Base-by-base conservation (phyloP, 1,140 invertebrate species). In the Eciton burchellii region DNA sequence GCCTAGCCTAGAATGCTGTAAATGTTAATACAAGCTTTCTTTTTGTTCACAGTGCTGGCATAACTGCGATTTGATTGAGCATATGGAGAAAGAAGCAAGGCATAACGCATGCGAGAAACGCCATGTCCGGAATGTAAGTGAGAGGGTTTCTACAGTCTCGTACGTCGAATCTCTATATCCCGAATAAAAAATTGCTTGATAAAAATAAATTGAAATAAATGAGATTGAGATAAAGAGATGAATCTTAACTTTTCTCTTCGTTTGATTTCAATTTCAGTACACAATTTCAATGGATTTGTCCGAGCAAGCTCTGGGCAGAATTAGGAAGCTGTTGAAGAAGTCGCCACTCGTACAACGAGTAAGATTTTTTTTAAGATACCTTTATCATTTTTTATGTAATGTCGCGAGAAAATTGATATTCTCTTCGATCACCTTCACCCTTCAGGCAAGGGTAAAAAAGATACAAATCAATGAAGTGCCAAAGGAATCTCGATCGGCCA, bases 41-140 rank as follows among this genome's bases (percentile, higher is more conserved):
- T 93, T 35, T 6, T 35, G 35, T 35, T 97, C 96, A 76, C 95
- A 97, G 96, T 97, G 97, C 92, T 97, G 96, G 96, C 95, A 96
- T 92, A 96, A 96, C 91, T 97, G 97, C 94, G 96, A 97, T 91
- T 92, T 95, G 63, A 94, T 97, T 82, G 96, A 97, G n/a, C 1
- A 0, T 21, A 14, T 71, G 26, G 6, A 52, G 0, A 70, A 54
- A 49, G 26, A 54, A 6, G 35, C 29, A 41, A n/a, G 16, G 6
- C 16, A 6, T 62, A 26, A 35, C 2, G 6, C 6, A 6, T 35
- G 35, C 35, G 35, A 35, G 35, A 35, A 35, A 35, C 35, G 6
- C 35, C 2, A 35, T 35, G 2, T 24, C 1, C 3, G 0, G 21
- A 24, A 63, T 63, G 70, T 72, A 72, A 72, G 52, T 72, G 41